These are phyloP conservation scores for Phyllotreta striolata DNA, from an alignment of 2,888 invertebrate genomes.

Conservation along the genomic window DNA sequence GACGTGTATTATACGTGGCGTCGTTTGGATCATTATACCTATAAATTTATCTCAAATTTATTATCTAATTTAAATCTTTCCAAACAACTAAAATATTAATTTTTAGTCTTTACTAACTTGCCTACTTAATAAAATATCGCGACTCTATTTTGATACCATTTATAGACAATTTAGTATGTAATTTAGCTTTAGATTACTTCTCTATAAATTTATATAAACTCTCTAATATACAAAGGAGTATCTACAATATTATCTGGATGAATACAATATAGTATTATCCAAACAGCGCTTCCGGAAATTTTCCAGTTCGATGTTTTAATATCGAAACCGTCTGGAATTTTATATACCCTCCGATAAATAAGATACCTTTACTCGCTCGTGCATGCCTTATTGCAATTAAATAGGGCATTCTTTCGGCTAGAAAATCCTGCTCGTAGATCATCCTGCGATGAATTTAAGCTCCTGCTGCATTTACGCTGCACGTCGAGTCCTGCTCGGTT, in stretches of 20 bases:
- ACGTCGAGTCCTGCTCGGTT: no score
- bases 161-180: no score
- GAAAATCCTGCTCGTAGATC: slow-evolving; percentile 7
- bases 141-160: no score
- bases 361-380: slow-evolving; percentile 53
- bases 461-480: no score
- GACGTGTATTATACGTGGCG: slow-evolving; percentile 38
- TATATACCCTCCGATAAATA: slow-evolving; percentile 51
- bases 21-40: slow-evolving; percentile 38
- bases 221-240: no score
- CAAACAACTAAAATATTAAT: no score
- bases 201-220: no score
- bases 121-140: no score
- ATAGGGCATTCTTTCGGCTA: slow-evolving; percentile 42
- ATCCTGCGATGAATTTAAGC: no score
- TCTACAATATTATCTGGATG: no score
- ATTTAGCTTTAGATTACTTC: no score
- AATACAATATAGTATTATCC: not conserved
- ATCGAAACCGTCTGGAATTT: slow-evolving; percentile 54
- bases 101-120: no score
- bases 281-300: slow-evolving; percentile 20
- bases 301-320: slow-evolving; percentile 55
- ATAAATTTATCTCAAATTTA: not conserved
- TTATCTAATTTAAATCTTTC: not conserved
- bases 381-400: slow-evolving; percentile 55